phyloP scores from a whole-genome alignment of 2,797 vertebrate genomes.

The Chrysocyon brachyurus region DNA sequence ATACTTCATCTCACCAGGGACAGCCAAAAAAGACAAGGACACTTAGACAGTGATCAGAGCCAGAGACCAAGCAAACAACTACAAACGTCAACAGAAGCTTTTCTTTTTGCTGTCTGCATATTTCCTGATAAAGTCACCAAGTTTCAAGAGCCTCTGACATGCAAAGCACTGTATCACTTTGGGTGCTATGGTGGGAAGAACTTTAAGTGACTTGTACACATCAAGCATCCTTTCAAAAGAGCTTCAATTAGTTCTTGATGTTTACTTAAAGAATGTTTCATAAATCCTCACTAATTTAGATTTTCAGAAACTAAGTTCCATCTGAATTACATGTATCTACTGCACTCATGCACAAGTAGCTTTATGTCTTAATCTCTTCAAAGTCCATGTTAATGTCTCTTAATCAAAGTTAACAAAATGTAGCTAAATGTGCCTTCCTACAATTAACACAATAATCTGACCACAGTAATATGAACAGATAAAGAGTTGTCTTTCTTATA shows the following conservation, averaged over 20 bases:
- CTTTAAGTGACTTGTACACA: background rate
- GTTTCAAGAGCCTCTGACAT: background rate
- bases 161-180: background rate
- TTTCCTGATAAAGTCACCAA: background rate
- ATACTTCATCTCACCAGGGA: background rate
- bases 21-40: background rate
- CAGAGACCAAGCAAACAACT: background rate
- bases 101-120: background rate
- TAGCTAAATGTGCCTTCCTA: background rate
- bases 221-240: background rate
- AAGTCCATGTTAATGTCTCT: background rate
- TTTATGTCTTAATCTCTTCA: slow-evolving; percentile 33
- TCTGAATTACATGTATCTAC: background rate
- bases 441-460: slow-evolving; percentile 6
- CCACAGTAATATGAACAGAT: background rate
- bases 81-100: background rate
- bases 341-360: background rate
- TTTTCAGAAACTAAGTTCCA: background rate
- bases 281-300: slow-evolving; percentile 10
- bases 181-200: background rate
- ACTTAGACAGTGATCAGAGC: background rate
- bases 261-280: background rate
- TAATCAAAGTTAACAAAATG: background rate
- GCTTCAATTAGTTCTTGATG: background rate
- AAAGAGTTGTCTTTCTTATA: background rate